Base-by-base conservation (phyloP, 2,113 vertebrate genomes). In the Kryptolebias marmoratus region DNA sequence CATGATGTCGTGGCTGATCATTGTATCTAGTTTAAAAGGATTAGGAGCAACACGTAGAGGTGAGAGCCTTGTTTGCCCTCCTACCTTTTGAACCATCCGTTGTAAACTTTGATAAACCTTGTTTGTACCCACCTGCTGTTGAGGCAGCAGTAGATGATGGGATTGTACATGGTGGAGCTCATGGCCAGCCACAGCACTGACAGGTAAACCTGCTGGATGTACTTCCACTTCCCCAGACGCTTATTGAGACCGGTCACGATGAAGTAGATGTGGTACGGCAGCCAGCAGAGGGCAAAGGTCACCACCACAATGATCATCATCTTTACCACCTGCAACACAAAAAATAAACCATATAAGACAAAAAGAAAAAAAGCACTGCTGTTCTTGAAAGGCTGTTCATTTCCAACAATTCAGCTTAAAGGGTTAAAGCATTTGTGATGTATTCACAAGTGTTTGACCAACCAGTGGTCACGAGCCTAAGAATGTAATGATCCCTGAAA, bases 131-230 rank as follows among this genome's bases (percentile, higher is more conserved):
- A 98, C 97, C 97, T 96, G 90, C 97, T 98, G 88, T 99, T 98
- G 63, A 99, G 94, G 85, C 97, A 99, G 87, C 96, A 99, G 93
- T 99, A 99, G 93, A 99, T 99, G 88, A 99, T 98, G 67, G 97
- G 97, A 72, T 99, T 99, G 89, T 98, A 98, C 97, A 99, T 99
- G 44, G 97, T 98, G 30, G 96, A 98, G 88, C 97, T 99, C 98
- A 99, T 99, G 48, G 97, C 97, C 72, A 99, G 94, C 96, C 97
- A 98, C 90, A 99, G 94, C 68, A 96, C 95, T 0, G 95, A 95
- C 87, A 99, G 88, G 79, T 99, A 99, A 62, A 99, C 94, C 88
- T 99, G 98, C 84, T 99, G 98, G 87, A 99, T 99, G 56, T 96
- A 97, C 91, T 97, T 98, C 96, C 95, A 96, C 53, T 87, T 90